Conservation (phyloP, 2,888 invertebrate species). For the Corythucha ciliata region DNA sequence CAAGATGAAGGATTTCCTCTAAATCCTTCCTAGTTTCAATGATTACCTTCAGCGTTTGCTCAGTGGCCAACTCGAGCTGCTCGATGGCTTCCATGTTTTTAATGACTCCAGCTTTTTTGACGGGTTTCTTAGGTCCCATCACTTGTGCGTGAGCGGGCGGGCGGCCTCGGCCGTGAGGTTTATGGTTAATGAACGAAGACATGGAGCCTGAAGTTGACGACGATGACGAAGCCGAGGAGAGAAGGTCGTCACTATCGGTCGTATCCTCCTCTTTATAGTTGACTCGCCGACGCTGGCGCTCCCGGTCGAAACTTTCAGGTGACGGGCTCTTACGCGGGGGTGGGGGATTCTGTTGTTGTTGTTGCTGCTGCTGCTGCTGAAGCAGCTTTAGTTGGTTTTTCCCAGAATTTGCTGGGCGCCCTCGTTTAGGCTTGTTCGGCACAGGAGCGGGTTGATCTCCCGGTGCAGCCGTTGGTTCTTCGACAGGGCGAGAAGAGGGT, state of each 20-base stretch:
- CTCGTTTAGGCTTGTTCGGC: too few species aligned
- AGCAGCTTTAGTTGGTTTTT: too few species aligned
- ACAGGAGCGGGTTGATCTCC: too few species aligned
- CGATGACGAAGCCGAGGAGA: constrained; percentile 20
- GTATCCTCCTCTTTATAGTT: constrained; percentile 29
- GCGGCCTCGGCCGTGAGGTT: too few species aligned
- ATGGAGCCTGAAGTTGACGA: constrained; percentile 7
- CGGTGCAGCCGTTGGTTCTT: too few species aligned
- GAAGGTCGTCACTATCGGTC: constrained; percentile 28
- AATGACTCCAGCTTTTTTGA: constrained; percentile 45
- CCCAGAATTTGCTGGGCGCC: too few species aligned
- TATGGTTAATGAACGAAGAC: not conserved
- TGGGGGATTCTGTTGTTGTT: constrained; percentile 9
- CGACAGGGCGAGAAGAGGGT: too few species aligned
- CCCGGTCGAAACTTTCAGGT: constrained; percentile 23
- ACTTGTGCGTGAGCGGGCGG: constrained; percentile 32
- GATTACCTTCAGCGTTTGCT: constrained; percentile 55
- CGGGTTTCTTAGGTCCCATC: constrained; percentile 40
- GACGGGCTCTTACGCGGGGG: not conserved
- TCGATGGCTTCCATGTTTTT: constrained; percentile 54
- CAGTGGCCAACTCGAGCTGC: constrained; percentile 60
- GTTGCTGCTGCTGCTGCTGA: constrained; percentile 22
- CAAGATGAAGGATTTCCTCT: too few species aligned
- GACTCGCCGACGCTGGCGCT: constrained; percentile 17
- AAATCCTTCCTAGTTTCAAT: too few species aligned